Evolutionary conservation across 2,888 invertebrate genomes (phyloP).

Genomic region (Caenorhabditis uteleia): DNA sequence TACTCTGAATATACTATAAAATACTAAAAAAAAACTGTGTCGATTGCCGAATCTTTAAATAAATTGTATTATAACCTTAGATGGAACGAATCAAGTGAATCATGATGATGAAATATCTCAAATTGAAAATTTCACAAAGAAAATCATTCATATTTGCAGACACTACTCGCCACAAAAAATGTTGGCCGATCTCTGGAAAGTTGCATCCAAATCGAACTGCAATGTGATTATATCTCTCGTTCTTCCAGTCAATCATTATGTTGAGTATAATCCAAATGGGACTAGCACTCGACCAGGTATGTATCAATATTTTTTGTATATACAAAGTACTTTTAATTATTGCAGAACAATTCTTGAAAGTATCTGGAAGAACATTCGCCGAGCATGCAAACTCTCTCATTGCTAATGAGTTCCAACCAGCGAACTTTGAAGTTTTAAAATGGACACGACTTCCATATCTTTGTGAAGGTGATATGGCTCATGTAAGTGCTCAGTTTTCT

Average conservation of each 20-base stretch:
- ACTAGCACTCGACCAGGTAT: constrained; percentile 46
- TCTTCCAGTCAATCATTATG: constrained; percentile 90
- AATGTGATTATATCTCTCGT: constrained; percentile 82
- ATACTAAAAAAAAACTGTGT: too few species aligned
- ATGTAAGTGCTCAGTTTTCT: constrained; percentile 30
- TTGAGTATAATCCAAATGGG: constrained; percentile 76
- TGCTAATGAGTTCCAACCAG: constrained; percentile 75
- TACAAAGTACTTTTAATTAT: neutral
- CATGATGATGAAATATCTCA: neutral
- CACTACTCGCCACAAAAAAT: constrained; percentile 85
- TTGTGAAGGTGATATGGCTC: constrained; percentile 84
- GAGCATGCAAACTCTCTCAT: constrained; percentile 81
- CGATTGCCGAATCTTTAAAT: neutral
- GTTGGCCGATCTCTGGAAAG: constrained; percentile 78
- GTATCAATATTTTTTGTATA: neutral
- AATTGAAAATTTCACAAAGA: neutral
- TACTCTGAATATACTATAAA: too few species aligned
- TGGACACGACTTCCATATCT: constrained; percentile 93
- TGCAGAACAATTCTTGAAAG: constrained; percentile 68
- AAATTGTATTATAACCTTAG: neutral
- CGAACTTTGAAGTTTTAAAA: constrained; percentile 79
- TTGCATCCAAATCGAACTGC: constrained; percentile 76
- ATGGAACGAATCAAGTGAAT: constrained; percentile 1
- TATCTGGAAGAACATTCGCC: constrained; percentile 71
- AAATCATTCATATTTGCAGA: constrained; percentile 25